Percentiles rank a stretch among this genome's conserved stretches.
phyloP scores from a whole-genome alignment of 2,888 invertebrate genomes.

The Panopea generosa region DNA sequence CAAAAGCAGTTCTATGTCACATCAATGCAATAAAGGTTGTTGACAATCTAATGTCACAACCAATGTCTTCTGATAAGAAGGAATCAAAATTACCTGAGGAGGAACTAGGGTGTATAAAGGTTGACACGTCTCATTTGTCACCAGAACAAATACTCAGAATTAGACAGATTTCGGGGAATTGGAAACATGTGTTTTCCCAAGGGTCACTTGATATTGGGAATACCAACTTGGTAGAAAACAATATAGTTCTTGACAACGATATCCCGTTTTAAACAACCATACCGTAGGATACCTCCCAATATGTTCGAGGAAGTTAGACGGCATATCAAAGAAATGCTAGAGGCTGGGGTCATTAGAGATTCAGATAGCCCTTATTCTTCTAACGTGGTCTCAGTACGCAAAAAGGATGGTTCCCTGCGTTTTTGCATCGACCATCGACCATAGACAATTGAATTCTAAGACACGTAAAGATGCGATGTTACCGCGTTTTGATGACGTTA shows the following conservation, averaged over 20 bases:
- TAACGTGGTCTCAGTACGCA: constrained; percentile 33
- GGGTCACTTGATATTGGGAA: constrained; percentile 23
- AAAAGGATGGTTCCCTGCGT: constrained; percentile 32
- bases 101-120: not conserved
- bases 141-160: not conserved
- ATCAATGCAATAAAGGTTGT: constrained; percentile 1
- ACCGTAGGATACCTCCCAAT: constrained; percentile 29
- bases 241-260: constrained; percentile 27
- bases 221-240: constrained; percentile 29
- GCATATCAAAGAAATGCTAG: constrained; percentile 25
- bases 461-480: constrained; percentile 29
- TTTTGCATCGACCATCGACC: constrained; percentile 47
- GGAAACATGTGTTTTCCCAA: constrained; percentile 26
- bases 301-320: constrained; percentile 23
- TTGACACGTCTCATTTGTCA: not conserved
- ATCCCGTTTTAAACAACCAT: constrained; percentile 22
- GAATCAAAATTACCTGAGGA: not conserved
- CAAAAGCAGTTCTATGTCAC: not conserved
- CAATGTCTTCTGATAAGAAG: not conserved
- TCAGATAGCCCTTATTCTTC: constrained; percentile 25
- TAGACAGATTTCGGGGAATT: constrained; percentile 3
- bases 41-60: constrained; percentile 6
- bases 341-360: constrained; percentile 21
- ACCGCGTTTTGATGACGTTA: constrained; percentile 32
- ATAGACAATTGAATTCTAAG: constrained; percentile 23